Conservation (phyloP, 2,888 invertebrate genomes). For the Drosophila kuntzei region DNA sequence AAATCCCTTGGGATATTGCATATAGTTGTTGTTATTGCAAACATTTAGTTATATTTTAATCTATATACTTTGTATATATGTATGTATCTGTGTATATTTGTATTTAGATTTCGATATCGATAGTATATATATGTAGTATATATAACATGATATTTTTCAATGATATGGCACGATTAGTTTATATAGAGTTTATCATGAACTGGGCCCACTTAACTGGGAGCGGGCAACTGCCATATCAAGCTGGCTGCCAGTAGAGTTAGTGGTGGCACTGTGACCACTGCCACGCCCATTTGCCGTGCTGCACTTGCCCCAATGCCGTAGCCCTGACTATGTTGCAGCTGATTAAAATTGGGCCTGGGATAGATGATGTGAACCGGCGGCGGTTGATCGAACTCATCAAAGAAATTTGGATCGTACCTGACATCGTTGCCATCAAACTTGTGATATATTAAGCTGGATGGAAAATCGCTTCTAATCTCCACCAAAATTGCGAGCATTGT, state of each 20-base stretch:
- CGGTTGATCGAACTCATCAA: conserved; percentile 89
- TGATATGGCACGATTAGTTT: conserved; percentile 76
- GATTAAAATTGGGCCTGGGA: conserved; percentile 87
- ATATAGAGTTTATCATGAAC: conserved; percentile 5
- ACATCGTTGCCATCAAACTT: conserved; percentile 85
- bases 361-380: conserved; percentile 90
- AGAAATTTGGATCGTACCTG: conserved; percentile 86
- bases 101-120: conserved; percentile 3
- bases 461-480: conserved; percentile 86
- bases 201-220: conserved; percentile 60
- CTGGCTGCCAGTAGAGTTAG: conserved; percentile 39
- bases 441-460: conserved; percentile 88
- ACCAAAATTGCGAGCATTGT: conserved; percentile 13
- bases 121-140: conserved; percentile 5
- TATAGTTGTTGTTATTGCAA: conserved; percentile 28
- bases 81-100: conserved; percentile 27
- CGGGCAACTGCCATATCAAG: conserved; percentile 48
- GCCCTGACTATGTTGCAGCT: conserved; percentile 52
- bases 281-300: conserved; percentile 25
- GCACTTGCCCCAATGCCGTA: conserved; percentile 34
- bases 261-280: conserved; percentile 22
- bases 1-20: conserved; percentile 28
- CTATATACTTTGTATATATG: conserved; percentile 42
- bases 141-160: conserved; percentile 68
- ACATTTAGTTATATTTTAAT: conserved; percentile 30